Conservation (phyloP, 2,888 invertebrate genomes). For the Zootermopsis nevadensis region DNA sequence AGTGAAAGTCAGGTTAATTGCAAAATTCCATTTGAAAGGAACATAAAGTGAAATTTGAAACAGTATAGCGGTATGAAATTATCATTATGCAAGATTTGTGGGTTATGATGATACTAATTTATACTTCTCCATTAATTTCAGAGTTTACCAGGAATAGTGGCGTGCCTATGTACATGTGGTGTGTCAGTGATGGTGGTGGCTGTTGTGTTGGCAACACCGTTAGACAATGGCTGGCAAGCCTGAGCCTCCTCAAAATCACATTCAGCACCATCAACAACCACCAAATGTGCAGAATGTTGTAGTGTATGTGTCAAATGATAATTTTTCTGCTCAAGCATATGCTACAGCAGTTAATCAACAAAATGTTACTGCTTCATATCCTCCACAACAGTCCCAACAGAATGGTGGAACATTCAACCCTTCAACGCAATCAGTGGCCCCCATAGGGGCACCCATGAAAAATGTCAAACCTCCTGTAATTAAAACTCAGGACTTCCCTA, state of each 20-base stretch:
- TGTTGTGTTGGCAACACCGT: slow-evolving; percentile 60
- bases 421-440: slow-evolving; percentile 50
- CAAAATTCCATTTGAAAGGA: not conserved
- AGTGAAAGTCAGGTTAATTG: not conserved
- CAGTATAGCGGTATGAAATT: not conserved
- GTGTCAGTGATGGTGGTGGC: slow-evolving; percentile 78
- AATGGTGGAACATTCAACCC: slow-evolving; percentile 45
- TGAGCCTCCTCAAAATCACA: slow-evolving; percentile 68
- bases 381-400: slow-evolving; percentile 49
- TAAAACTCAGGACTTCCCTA: slow-evolving; percentile 49
- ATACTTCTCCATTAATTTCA: slow-evolving; percentile 57
- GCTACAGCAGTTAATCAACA: slow-evolving; percentile 64
- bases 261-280: slow-evolving; percentile 56
- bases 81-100: not conserved
- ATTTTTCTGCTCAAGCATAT: slow-evolving; percentile 64
- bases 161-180: slow-evolving; percentile 63
- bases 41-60: not conserved
- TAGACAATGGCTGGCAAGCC: slow-evolving; percentile 81
- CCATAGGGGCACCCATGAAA: slow-evolving; percentile 46
- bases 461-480: slow-evolving; percentile 44
- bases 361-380: slow-evolving; percentile 59
- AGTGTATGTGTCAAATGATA: slow-evolving; percentile 70
- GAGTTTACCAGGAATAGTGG: slow-evolving; percentile 61
- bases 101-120: not conserved
- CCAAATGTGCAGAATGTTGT: slow-evolving; percentile 67